Evolutionary conservation across 2,797 vertebrate genomes (phyloP), one percentile per base, ranked within the genome.

Genomic region (Rhinoraja longicauda): DNA sequence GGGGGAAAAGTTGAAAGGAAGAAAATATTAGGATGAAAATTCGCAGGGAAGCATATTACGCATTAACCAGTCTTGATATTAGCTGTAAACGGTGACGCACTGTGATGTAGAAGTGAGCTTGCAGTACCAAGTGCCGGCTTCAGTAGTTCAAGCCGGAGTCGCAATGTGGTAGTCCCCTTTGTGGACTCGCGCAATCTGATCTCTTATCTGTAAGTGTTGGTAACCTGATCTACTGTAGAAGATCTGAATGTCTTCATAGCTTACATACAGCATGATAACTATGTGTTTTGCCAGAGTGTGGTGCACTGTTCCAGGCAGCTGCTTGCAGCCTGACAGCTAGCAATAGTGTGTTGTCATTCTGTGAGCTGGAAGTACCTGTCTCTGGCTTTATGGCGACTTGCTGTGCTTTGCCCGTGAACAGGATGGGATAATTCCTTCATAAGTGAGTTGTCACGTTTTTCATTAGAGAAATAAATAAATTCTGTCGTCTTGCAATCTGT

Each of bases 271-370:
- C 95, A 95, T 93, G 95, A 94, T 94, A 96, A 95, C 95, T 95
- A 95, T 96, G 95, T 95, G 93, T 95, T 94, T 95, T 95, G 95
- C 96, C 95, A 95, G 95, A 94, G 95, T 95, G 95, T 93, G 94
- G 94, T 95, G 95, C 95, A 95, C 95, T 95, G 96, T 95, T 94
- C 95, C 94, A 96, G 96, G 96, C 97, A 97, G 96, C 96, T 95
- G 95, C n/a, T n/a, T n/a, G n/a, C 95, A 95, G 94, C 95, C 94
- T 95, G 95, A 93, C 93, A 96, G 95, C 97, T 95, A 96, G 96
- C 96, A 97, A 94, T n/a, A 95, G 94, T n/a, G 93, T 92, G 79
- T 94, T 94, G 93, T 93, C 94, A 94, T 94, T 93, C 93, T 94
- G 93, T 95, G 94, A 94, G 94, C 53, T 95, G 94, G 93, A 86